Evolutionary conservation across 30 jellyfish, hydroid and myxozoan genomes (phyloP).

Genomic region (Aurelia aurita complex sp. Pacific): DNA sequence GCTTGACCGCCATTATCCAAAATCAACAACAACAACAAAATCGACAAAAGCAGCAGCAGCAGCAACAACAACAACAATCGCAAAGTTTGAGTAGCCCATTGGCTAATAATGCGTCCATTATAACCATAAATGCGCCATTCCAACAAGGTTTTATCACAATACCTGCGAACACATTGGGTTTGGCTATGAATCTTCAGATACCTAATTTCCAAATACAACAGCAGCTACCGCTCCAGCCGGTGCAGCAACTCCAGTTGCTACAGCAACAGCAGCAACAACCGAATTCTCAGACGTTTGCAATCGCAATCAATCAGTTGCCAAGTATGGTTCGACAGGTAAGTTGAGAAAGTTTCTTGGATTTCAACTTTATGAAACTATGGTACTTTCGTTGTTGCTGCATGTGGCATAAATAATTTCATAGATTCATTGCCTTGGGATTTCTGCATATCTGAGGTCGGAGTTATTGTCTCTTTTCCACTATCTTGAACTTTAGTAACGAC

Average conservation of each 20-base stretch:
- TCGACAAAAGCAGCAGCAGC: conserved; percentile 20
- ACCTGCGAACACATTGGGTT: conserved; percentile 45
- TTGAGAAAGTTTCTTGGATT: too few species aligned
- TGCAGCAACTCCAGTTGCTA: conserved; percentile 71
- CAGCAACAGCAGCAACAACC: conserved; percentile 78
- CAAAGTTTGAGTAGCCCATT: conserved; percentile 10
- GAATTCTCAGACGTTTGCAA: conserved; percentile 22
- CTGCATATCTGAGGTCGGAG: too few species aligned
- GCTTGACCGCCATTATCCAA: conserved; percentile 91
- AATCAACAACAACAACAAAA: conserved; percentile 62
- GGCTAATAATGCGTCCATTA: conserved; percentile 15
- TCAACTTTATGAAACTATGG: too few species aligned
- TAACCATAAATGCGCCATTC: conserved; percentile 14
- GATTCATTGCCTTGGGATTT: too few species aligned
- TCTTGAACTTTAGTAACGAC: too few species aligned
- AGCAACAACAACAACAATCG: conserved; percentile 21
- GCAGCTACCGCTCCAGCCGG: conserved; percentile 70
- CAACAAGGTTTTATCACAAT: conserved; percentile 63
- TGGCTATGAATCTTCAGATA: conserved; percentile 64
- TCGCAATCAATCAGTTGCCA: conserved; percentile 49
- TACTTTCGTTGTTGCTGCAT: too few species aligned
- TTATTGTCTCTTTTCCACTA: too few species aligned
- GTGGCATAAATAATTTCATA: too few species aligned
- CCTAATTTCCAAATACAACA: conserved; percentile 83
- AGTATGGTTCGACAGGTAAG: conserved; percentile 50